Percentiles rank a stretch among this genome's conserved stretches.
phyloP scores from a whole-genome alignment of 1,140 invertebrate species.

The Nephila pilipes region DNA sequence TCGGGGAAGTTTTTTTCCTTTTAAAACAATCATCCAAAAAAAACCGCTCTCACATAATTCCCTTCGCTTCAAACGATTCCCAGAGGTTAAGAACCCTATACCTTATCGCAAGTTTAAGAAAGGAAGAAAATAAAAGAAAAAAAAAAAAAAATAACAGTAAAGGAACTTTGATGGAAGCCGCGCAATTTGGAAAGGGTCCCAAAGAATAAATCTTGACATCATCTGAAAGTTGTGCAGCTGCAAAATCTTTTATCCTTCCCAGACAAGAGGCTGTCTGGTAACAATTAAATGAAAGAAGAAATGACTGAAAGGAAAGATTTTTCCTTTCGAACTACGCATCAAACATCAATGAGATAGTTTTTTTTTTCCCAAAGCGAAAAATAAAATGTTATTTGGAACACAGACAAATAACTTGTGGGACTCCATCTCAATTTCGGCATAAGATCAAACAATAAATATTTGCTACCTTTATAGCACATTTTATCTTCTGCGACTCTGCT shows the following conservation, averaged over 20 bases:
- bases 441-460: too few relatives aligned
- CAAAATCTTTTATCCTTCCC: constrained; percentile 28
- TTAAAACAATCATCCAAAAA: too few relatives aligned
- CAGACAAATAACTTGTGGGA: not conserved
- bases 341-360: not conserved
- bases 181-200: not conserved
- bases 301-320: not conserved
- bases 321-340: not conserved
- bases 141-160: not conserved
- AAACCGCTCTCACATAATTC: too few relatives aligned
- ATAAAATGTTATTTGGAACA: too few relatives aligned
- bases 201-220: constrained; percentile 21
- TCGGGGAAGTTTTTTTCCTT: too few relatives aligned
- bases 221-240: not conserved
- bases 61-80: too few relatives aligned
- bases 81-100: too few relatives aligned
- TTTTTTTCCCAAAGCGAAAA: not conserved
- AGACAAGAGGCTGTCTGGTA: not conserved
- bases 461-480: too few relatives aligned
- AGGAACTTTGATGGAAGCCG: not conserved
- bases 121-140: not conserved
- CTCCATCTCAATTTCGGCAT: not conserved
- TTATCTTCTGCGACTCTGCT: too few relatives aligned
- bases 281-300: not conserved
- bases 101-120: not conserved